These are phyloP conservation scores for Philereme transversata DNA, from an alignment of 2,888 invertebrate genomes.

Conservation along the genomic window DNA sequence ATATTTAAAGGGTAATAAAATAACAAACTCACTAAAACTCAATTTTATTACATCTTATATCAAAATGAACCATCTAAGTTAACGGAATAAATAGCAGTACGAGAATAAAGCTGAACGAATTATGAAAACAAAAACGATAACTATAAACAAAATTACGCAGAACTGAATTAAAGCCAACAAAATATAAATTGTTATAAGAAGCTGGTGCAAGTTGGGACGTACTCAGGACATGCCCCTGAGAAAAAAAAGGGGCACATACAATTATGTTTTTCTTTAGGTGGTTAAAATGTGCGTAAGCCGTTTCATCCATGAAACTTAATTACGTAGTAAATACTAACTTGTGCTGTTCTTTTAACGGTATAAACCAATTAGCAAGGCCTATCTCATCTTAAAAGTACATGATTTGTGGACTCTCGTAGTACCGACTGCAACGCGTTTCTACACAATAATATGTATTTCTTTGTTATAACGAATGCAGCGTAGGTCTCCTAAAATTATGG, in stretches of 20 bases:
- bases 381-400: too few species aligned
- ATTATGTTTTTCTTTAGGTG: too few species aligned
- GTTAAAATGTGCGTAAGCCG: too few species aligned
- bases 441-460: too few species aligned
- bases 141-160: conserved; percentile 45
- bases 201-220: conserved; percentile 10
- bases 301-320: too few species aligned
- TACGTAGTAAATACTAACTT: too few species aligned
- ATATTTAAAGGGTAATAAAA: conserved; percentile 15
- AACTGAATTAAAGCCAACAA: conserved; percentile 35
- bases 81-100: conserved; percentile 10
- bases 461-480: too few species aligned
- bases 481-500: too few species aligned
- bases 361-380: too few species aligned
- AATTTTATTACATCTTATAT: conserved; percentile 25
- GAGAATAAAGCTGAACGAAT: conserved; percentile 28
- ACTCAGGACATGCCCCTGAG: conserved; percentile 1
- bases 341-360: too few species aligned
- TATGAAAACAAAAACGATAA: conserved; percentile 40
- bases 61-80: conserved; percentile 32
- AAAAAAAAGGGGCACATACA: not conserved
- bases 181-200: conserved; percentile 39
- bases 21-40: conserved; percentile 18
- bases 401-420: too few species aligned
- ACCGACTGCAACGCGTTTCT: too few species aligned